Base-by-base conservation (phyloP, 2,888 invertebrate species). In the Mechanitis messenoides region DNA sequence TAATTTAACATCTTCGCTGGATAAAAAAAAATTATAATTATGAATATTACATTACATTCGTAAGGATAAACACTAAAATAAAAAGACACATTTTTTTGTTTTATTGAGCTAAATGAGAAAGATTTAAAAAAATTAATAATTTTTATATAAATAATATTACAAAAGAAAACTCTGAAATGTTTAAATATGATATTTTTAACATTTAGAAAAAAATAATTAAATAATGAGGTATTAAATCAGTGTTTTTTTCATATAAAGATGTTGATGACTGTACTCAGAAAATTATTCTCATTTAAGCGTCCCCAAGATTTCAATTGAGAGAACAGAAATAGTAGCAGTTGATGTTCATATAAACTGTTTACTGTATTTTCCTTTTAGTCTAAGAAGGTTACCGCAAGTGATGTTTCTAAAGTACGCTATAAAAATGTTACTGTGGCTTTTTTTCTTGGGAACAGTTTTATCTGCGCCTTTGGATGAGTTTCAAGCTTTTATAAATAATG, bases 231-330 rank as follows among this genome's bases (percentile, higher is more conserved):
- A 50, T 50, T 50, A 2, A 50, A 11, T 50, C 7, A 50, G 7
- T 31, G 31, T 31, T 2, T 1, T 3, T 9, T 31, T 9, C 9
- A 11, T 9, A 6, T 42, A 46, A 35, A 33, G 12, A 55, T 78
- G 75, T 64, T 45, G 63, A 60, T 66, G 78, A 80, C 64, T 79
- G 83, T 87, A 86, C 84, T 61, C 62, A 68, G 76, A 75, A 78
- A 77, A 81, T 82, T 79, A 79, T 79, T 72, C 75, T 78, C 68
- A 80, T 79, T 84, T 81, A 78, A 74, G 71, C 72, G 77, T 77
- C 78, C 80, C 76, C 77, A 80, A 78, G 77, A 79, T 75, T 80
- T 81, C 86, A 87, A 87, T 86, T 87, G 87, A 78, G 70, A 73
- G 75, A 75, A 75, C 77, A 82, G 84, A 81, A 85, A 81, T 79